A percentile compares a stretch with the other conserved stretches of the same genome.
Evolutionary conservation across 2,113 vertebrate species (phyloP).

Genomic region (Gasterosteus aculeatus): DNA sequence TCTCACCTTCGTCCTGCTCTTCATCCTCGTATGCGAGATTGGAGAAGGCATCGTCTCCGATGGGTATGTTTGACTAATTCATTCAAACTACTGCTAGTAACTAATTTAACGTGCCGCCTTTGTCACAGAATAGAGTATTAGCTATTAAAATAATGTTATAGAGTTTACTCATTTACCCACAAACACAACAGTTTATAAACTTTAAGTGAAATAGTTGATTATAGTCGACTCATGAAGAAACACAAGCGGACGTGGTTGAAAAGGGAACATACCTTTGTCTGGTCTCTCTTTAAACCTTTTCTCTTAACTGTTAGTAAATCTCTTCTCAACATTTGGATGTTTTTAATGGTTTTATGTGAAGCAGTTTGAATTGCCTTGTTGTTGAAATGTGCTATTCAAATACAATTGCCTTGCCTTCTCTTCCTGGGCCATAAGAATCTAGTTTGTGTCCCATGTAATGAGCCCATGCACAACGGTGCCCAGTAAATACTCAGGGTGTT

Average conservation of each 20-base stretch:
- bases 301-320: no score
- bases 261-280: background rate
- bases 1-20: slow-evolving; percentile 96
- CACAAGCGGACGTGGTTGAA: background rate
- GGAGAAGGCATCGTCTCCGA: slow-evolving; percentile 97
- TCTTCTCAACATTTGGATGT: no score
- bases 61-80: slow-evolving; percentile 82
- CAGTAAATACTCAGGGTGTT: slow-evolving; percentile 8
- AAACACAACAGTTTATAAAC: background rate
- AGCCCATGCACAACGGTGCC: background rate
- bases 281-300: background rate
- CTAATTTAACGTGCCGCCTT: background rate
- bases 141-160: background rate
- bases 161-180: background rate
- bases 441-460: background rate
- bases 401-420: background rate
- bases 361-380: no score
- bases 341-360: no score
- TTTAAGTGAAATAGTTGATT: background rate
- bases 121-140: background rate
- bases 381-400: no score
- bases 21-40: slow-evolving; percentile 96
- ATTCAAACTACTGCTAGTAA: background rate
- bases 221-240: background rate
- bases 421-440: background rate